Evolutionary conservation across 2,113 vertebrate genomes (phyloP).

Genomic region (Sclerurus mexicanus): DNA sequence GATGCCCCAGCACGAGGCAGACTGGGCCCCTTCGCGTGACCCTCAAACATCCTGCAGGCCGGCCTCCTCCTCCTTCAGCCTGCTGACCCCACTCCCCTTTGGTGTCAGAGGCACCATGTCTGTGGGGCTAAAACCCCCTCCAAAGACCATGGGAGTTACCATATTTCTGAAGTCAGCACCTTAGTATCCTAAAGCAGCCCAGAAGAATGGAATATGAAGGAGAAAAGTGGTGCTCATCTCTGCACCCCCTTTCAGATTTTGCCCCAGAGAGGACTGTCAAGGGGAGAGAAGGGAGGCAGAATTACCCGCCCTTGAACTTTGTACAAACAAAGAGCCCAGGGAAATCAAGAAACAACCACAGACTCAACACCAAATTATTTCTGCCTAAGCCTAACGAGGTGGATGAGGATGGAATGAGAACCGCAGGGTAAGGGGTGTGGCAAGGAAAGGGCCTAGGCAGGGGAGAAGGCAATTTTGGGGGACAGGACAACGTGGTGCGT

Average conservation of each 20-base stretch:
- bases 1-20: accelerated
- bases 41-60: not conserved
- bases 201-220: not conserved
- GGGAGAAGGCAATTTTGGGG: not conserved
- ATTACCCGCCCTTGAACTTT: not conserved
- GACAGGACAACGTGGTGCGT: not conserved
- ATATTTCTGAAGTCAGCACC: not conserved
- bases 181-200: not conserved
- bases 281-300: not conserved
- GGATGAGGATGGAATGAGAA: not conserved
- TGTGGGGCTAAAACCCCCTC: not conserved
- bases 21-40: not conserved
- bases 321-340: not conserved
- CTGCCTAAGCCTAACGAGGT: not conserved
- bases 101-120: accelerated
- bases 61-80: not conserved
- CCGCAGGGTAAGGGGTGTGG: not conserved
- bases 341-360: not conserved
- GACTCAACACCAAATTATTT: not conserved
- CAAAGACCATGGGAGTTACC: accelerated
- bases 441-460: not conserved
- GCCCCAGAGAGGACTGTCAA: not conserved
- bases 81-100: not conserved
- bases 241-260: not conserved
- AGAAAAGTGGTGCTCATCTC: not conserved